phyloP scores from a whole-genome alignment of 2,113 vertebrate species.

The Otocyon megalotis region DNA sequence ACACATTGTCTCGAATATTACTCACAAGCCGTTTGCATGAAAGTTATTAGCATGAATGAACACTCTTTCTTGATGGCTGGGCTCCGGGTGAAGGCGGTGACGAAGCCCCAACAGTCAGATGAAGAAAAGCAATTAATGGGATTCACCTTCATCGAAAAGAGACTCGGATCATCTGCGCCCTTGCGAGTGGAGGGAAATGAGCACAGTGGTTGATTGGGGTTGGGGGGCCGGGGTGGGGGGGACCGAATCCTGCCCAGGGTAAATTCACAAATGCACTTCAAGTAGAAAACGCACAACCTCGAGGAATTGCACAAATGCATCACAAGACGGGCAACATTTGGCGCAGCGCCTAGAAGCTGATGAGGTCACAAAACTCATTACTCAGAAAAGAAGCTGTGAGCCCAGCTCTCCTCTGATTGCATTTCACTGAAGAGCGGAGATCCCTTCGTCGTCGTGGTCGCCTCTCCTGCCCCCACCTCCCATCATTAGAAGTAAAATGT shows the following conservation, averaged over 20 bases:
- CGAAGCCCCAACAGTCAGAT: not conserved
- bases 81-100: not conserved
- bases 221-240: not conserved
- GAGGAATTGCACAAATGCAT: conserved; percentile 67
- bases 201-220: not conserved
- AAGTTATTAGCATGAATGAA: conserved; percentile 63
- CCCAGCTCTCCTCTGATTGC: not conserved
- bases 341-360: conserved; percentile 61
- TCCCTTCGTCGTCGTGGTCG: not conserved
- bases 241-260: not conserved
- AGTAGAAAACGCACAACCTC: conserved; percentile 59
- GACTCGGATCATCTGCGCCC: not conserved
- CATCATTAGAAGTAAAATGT: not conserved
- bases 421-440: not conserved
- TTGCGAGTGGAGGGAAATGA: not conserved
- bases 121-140: conserved; percentile 32
- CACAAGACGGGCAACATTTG: conserved; percentile 48
- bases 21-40: conserved; percentile 30
- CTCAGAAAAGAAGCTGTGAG: conserved; percentile 33
- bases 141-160: not conserved
- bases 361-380: conserved; percentile 72
- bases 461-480: not conserved
- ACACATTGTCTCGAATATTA: conserved; percentile 44
- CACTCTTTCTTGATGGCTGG: conserved; percentile 7
- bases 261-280: conserved; percentile 43